Percentiles rank a stretch among this genome's conserved stretches.
Conservation (phyloP, 2,113 vertebrate genomes). For the Tachycineta bicolor region DNA sequence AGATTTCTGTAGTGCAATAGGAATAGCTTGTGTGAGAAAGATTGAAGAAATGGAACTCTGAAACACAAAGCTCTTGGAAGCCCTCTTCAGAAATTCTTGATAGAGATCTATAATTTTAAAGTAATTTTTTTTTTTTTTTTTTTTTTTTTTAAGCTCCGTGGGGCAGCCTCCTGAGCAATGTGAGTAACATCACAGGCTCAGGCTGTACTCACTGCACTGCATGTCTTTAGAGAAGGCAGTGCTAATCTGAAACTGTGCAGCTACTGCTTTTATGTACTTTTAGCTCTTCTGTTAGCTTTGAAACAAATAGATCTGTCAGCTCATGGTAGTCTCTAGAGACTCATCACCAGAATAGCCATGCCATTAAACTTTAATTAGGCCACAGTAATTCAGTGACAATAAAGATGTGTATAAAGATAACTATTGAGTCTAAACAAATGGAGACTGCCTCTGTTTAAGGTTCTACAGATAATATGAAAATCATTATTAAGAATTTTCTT, state of each 20-base stretch:
- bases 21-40: neutral
- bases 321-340: neutral
- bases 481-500: neutral
- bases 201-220: too few relatives aligned
- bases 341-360: neutral
- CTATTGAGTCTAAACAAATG: neutral
- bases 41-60: neutral
- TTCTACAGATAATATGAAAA: neutral
- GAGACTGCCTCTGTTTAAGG: neutral
- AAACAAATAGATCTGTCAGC: neutral
- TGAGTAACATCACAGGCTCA: neutral
- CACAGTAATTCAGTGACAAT: neutral
- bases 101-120: neutral
- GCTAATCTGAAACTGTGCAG: neutral
- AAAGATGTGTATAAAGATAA: neutral
- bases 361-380: constrained; percentile 25
- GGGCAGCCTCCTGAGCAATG: neutral
- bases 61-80: neutral
- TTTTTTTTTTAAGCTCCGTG: neutral
- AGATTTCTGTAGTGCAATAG: neutral
- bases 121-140: neutral
- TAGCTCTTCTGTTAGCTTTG: neutral
- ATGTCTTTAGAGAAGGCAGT: neutral
- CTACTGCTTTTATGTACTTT: neutral
- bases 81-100: neutral